Evolutionary conservation across 92 coral and sea anemone species (phyloP).

Genomic region (Paramuricea clavata): DNA sequence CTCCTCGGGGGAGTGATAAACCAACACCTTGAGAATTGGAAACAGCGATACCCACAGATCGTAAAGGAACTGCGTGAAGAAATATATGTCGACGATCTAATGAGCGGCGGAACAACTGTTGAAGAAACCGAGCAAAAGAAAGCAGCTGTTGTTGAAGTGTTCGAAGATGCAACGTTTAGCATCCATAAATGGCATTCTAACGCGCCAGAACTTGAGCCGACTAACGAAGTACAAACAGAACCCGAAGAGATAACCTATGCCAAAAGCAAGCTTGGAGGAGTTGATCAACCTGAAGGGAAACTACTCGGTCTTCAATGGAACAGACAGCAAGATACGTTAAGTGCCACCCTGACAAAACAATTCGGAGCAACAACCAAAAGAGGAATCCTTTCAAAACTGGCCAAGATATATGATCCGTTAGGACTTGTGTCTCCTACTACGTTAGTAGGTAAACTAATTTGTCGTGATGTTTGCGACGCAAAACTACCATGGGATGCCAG

Average conservation of each 20-base stretch:
- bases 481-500: not conserved
- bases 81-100: not conserved
- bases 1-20: not conserved
- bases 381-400: conserved; percentile 24
- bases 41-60: not conserved
- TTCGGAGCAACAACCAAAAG: not conserved
- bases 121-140: not conserved
- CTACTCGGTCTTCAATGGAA: conserved; percentile 32
- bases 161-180: not conserved
- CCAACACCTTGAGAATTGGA: not conserved
- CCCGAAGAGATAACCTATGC: conserved; percentile 25
- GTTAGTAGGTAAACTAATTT: conserved; percentile 29
- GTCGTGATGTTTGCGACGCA: conserved; percentile 7
- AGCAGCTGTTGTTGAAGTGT: not conserved
- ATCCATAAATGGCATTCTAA: not conserved
- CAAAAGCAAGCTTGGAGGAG: conserved; percentile 23
- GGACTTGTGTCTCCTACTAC: conserved; percentile 50
- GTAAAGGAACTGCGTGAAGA: not conserved
- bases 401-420: conserved; percentile 54
- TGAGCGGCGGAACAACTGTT: not conserved
- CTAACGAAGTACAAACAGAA: not conserved
- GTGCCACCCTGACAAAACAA: not conserved
- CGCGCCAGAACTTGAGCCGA: not conserved
- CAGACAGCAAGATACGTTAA: conserved; percentile 28
- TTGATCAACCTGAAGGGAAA: conserved; percentile 3